Conservation (phyloP, 1,140 invertebrate genomes). For the Mactra quadrangularis region DNA sequence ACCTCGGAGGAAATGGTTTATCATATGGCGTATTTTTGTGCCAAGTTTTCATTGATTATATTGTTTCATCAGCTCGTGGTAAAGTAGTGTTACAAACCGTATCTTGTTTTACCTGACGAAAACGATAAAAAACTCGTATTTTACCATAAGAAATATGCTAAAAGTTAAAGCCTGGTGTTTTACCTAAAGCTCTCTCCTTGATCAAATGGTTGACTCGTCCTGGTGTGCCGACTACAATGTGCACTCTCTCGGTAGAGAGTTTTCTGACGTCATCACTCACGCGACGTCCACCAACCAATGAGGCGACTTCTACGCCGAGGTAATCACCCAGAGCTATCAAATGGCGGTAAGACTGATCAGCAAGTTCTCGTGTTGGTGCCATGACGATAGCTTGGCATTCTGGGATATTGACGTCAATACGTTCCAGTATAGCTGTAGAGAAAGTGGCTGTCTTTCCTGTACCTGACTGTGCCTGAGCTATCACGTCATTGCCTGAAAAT, state of each 20-base stretch:
- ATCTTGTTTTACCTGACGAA: too few species aligned
- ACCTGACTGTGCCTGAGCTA: constrained; percentile 98
- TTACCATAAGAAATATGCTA: too few species aligned
- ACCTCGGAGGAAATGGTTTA: too few species aligned
- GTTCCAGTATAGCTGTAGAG: constrained; percentile 98
- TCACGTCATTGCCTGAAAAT: constrained; percentile 96
- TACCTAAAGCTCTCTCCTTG: constrained; percentile 92
- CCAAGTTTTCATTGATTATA: too few species aligned
- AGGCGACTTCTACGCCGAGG: constrained; percentile 97
- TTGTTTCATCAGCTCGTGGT: too few species aligned
- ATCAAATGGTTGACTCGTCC: constrained; percentile 99
- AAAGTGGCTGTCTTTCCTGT: constrained; percentile 99
- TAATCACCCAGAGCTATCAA: constrained; percentile 99
- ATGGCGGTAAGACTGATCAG: constrained; percentile 95
- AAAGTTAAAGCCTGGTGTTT: too few species aligned
- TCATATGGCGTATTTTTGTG: too few species aligned
- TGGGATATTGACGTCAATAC: constrained; percentile 92
- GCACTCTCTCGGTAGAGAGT: constrained; percentile 93
- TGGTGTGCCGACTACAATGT: constrained; percentile 99
- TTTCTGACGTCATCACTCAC: constrained; percentile 97
- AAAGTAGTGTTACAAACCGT: too few species aligned
- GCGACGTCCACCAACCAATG: constrained; percentile 99
- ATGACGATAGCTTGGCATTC: constrained; percentile 99
- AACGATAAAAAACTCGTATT: too few species aligned
- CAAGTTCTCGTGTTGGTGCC: constrained; percentile 98